Conservation (phyloP, 1,140 invertebrate species). For the Bilobella aurantiaca region DNA sequence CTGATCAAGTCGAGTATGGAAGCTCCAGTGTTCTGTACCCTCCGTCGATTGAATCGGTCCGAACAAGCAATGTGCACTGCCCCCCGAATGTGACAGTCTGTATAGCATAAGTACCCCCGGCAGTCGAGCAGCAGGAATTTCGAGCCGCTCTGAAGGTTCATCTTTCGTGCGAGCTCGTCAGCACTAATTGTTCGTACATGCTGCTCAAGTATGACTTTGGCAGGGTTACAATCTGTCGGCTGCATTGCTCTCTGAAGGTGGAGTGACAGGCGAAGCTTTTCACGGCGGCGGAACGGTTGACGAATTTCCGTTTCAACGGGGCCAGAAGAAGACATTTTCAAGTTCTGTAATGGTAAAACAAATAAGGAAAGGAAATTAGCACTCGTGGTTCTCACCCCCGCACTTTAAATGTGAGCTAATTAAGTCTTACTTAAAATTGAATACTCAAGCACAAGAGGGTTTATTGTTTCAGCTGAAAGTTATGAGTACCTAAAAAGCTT, state of each 20-base stretch:
- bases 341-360: neutral
- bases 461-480: too few relatives aligned
- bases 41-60: constrained; percentile 57
- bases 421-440: too few relatives aligned
- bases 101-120: constrained; percentile 60
- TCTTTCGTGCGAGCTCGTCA: constrained; percentile 27
- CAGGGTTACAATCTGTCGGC: constrained; percentile 7
- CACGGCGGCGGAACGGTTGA: constrained; percentile 24
- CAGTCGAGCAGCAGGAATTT: constrained; percentile 46
- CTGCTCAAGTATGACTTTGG: constrained; percentile 21
- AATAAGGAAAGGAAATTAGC: neutral
- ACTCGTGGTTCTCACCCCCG: neutral
- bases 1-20: constrained; percentile 50
- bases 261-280: constrained; percentile 29
- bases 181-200: constrained; percentile 22
- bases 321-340: constrained; percentile 20
- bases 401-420: too few relatives aligned
- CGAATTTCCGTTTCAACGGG: constrained; percentile 35
- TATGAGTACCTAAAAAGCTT: too few relatives aligned
- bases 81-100: constrained; percentile 57
- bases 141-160: constrained; percentile 4
- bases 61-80: constrained; percentile 66
- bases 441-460: too few relatives aligned
- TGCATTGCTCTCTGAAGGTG: constrained; percentile 20
- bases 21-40: constrained; percentile 46